phyloP scores from a whole-genome alignment of 2,113 vertebrate species.

The Crotalus helleri region DNA sequence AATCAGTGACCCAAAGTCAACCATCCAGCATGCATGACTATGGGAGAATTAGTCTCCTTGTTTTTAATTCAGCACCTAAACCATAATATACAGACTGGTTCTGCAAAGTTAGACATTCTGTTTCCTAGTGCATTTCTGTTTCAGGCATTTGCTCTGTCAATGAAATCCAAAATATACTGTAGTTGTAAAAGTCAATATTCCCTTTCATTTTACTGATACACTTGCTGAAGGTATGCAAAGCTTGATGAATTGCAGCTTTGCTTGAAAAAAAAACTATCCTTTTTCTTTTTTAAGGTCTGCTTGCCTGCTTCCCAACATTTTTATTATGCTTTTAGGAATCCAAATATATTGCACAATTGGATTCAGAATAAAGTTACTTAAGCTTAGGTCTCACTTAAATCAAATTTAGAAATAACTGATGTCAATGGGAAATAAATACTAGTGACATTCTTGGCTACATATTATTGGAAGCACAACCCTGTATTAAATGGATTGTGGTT shows the following conservation, averaged over 20 bases:
- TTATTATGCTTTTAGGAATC: neutral
- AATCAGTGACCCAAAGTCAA: neutral
- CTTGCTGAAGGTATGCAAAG: neutral
- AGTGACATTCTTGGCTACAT: neutral
- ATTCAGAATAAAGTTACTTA: neutral
- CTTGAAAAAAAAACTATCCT: neutral
- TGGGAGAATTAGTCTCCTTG: neutral
- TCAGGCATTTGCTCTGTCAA: neutral
- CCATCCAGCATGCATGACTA: neutral
- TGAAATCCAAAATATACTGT: neutral
- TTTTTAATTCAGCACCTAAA: neutral
- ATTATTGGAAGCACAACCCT: neutral
- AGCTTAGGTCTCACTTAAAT: neutral
- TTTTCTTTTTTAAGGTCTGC: neutral
- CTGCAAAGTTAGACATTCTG: neutral
- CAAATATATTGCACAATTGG: neutral
- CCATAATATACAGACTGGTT: neutral
- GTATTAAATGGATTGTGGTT: neutral
- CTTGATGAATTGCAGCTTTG: neutral
- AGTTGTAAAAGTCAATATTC: neutral
- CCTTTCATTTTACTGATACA: neutral
- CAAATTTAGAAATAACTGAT: neutral
- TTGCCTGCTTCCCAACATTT: neutral
- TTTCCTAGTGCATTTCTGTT: neutral
- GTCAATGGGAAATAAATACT: neutral